Evolutionary conservation across 92 coral and sea anemone genomes (phyloP).

Genomic region (Siderastrea siderea): DNA sequence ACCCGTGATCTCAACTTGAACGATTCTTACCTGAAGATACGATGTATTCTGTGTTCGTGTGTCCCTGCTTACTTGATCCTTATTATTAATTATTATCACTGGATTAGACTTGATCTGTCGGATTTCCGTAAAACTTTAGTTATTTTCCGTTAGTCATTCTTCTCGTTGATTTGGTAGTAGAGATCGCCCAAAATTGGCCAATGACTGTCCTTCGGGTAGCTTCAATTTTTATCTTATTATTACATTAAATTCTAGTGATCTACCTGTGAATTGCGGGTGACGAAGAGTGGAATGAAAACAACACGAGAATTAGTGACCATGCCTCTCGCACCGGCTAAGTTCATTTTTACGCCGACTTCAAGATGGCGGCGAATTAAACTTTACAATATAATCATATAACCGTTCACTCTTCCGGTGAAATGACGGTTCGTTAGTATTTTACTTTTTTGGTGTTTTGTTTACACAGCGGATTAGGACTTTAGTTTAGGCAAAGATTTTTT

Average conservation of each 20-base stretch:
- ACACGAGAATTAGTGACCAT: conserved; percentile 20
- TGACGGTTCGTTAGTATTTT: too few species aligned
- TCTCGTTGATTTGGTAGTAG: neutral
- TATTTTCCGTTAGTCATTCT: neutral
- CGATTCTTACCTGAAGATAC: conserved; percentile 13
- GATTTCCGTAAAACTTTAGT: neutral
- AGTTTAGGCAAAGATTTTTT: too few species aligned
- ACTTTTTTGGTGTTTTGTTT: too few species aligned
- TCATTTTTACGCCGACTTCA: neutral
- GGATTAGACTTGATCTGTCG: too few species aligned
- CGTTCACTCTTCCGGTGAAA: too few species aligned
- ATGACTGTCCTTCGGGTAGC: neutral
- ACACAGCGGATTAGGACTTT: too few species aligned
- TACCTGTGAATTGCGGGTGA: conserved; percentile 48
- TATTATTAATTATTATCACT: too few species aligned
- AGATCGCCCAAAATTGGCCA: neutral
- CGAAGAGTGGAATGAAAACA: conserved; percentile 28
- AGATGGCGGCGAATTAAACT: neutral
- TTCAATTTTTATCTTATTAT: neutral
- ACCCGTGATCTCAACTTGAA: conserved; percentile 22
- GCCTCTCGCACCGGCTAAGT: conserved; percentile 12
- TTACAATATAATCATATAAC: too few species aligned
- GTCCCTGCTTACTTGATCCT: neutral
- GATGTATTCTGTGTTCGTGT: neutral
- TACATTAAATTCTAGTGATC: conserved; percentile 9